These are phyloP conservation scores for Camptogramma bilineatum DNA, from an alignment of 2,888 invertebrate genomes.

Conservation along the genomic window DNA sequence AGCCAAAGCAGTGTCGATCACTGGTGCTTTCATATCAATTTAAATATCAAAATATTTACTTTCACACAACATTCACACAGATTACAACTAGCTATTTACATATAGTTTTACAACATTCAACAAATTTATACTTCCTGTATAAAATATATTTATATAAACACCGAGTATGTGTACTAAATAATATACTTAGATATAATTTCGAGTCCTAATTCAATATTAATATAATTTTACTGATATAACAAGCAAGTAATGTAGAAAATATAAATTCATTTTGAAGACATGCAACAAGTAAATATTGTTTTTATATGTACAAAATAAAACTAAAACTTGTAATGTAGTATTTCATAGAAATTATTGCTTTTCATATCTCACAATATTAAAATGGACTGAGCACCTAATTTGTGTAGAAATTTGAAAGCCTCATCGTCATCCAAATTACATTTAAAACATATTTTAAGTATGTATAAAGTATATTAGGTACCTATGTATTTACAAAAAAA, in stretches of 20 bases:
- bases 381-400: not conserved
- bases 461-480: too few species aligned
- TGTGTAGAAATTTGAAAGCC: not conserved
- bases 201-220: not conserved
- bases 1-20: too few species aligned
- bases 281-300: not conserved
- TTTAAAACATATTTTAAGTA: too few species aligned
- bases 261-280: not conserved
- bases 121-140: not conserved
- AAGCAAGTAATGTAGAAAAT: too few species aligned
- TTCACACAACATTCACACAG: conserved; percentile 31
- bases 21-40: conserved; percentile 39
- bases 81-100: conserved; percentile 24
- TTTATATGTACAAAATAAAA: not conserved
- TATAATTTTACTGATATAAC: too few species aligned
- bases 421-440: too few species aligned
- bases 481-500: too few species aligned
- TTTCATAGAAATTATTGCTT: not conserved
- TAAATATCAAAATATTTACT: conserved; percentile 43
- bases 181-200: not conserved
- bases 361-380: not conserved
- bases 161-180: not conserved
- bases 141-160: not conserved
- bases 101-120: conserved; percentile 4
- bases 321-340: not conserved